These are phyloP conservation scores for Lophotriccus pileatus DNA, from an alignment of 2,797 vertebrate genomes.

Conservation along the genomic window DNA sequence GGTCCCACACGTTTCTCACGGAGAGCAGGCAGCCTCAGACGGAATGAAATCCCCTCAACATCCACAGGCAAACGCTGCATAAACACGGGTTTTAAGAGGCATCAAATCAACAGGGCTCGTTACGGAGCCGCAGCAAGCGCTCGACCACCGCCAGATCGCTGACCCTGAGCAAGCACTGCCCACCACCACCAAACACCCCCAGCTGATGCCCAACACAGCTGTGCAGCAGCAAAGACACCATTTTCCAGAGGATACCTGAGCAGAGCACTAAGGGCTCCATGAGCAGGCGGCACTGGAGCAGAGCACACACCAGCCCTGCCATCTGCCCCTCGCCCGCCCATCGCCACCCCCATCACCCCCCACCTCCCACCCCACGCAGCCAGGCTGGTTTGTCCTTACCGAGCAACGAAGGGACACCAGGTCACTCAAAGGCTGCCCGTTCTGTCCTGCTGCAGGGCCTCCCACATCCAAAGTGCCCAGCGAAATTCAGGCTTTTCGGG, in stretches of 20 bases:
- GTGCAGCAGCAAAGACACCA: background rate
- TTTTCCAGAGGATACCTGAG: conserved; percentile 16
- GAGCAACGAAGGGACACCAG: background rate
- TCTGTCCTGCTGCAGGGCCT: conserved; percentile 44
- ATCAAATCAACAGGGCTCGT: background rate
- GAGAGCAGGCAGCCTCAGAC: background rate
- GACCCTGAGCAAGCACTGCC: background rate
- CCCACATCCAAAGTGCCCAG: conserved; percentile 40
- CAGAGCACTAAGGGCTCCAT: background rate
- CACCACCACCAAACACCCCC: background rate
- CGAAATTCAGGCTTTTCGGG: background rate
- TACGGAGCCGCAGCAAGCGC: background rate
- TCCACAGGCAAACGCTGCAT: background rate
- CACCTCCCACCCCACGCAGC: conserved; percentile 40
- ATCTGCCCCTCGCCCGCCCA: conserved; percentile 58
- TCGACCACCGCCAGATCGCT: background rate
- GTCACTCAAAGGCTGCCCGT: conserved; percentile 72
- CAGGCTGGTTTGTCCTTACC: conserved; percentile 34
- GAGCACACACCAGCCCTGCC: conserved; percentile 62
- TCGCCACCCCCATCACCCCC: background rate
- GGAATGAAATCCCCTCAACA: background rate
- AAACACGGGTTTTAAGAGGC: background rate
- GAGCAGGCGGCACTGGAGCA: background rate
- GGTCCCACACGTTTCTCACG: background rate
- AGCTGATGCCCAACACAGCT: background rate